Evolutionary conservation across 1,140 invertebrate genomes (phyloP), one percentile per base, ranked within the genome.

Genomic region (Eubasilissa regina): DNA sequence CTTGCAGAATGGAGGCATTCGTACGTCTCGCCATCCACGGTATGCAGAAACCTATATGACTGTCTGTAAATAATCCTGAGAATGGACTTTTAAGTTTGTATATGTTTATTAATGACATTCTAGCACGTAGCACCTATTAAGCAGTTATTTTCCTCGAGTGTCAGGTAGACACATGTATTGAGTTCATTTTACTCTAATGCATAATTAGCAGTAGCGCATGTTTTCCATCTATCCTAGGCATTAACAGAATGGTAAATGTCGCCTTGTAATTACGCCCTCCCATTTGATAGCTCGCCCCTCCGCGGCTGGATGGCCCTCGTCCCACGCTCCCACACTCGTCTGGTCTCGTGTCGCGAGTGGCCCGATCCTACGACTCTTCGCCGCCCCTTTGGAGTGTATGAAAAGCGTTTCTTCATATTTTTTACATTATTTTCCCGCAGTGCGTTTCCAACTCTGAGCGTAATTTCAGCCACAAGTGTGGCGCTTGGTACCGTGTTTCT

Each of bases 331-430:
- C 19, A 11, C 55, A 58, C 21, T 56, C 21, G 8, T 21, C 55
- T 3, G 55, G 60, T 13, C 60, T 44, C 62, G 12, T 47, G 7
- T 17, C 62, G 43, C 44, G 43, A 66, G 62, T 47, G 62, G 62
- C 62, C n/a, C 35, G 62, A n/a, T 17, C 62, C 44, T 44, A 44
- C 44, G 62, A 66, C 62, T n/a, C 35, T 35, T 11, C 60, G 21
- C 43, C 35, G 35, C 19, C 58, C 13, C 17, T 58, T 7, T 11
- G 55, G 0, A 21, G 35, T 44, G 62, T 17, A 64, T 64, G 25
- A 66, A 15, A 66, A 44, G 17, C 62, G 60, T 15, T 44, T 44
- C 62, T 66, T 43, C 35, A 66, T 45, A 66, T 66, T 66, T 64
- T 13, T 43, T 43, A 25, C 43, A 47, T 66, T 10, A 25, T 66